phyloP scores from a whole-genome alignment of 2,888 invertebrate genomes.

The Andricus curvator region DNA sequence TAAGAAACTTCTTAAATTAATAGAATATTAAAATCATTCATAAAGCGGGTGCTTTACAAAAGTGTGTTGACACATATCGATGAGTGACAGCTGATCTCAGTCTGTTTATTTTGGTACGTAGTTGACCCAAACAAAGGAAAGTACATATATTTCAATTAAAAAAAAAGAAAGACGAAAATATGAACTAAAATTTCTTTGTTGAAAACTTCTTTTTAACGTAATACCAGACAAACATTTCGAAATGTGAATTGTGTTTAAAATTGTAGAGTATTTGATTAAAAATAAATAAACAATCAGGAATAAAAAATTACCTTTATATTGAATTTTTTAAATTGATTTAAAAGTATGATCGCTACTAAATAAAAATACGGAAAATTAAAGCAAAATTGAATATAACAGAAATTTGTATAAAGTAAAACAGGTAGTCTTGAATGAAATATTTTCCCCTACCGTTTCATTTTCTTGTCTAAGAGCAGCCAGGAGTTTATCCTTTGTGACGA shows the following conservation, averaged over 20 bases:
- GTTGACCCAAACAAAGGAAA: slow-evolving; percentile 9
- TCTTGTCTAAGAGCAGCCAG: slow-evolving; percentile 86
- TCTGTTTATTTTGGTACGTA: not conserved
- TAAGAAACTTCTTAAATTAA: not conserved
- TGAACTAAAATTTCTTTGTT: not conserved
- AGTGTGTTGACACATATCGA: not conserved
- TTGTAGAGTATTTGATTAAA: not conserved
- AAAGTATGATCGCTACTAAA: not conserved
- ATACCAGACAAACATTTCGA: not conserved
- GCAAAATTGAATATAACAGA: not conserved
- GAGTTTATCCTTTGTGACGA: slow-evolving; percentile 89
- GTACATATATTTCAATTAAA: not conserved
- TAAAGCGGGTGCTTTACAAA: not conserved
- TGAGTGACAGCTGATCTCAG: not conserved
- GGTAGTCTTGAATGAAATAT: not conserved
- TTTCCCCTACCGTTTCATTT: slow-evolving; percentile 86
- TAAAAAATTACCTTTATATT: not conserved
- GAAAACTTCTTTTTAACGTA: not conserved
- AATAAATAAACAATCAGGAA: not conserved
- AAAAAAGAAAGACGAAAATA: not conserved
- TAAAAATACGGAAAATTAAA: not conserved
- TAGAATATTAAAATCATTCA: not conserved
- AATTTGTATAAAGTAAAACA: not conserved
- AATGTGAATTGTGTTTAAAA: not conserved
- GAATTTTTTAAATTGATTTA: not conserved